Evolutionary conservation across 2,113 vertebrate genomes (phyloP).

Genomic region (Lagopus muta): DNA sequence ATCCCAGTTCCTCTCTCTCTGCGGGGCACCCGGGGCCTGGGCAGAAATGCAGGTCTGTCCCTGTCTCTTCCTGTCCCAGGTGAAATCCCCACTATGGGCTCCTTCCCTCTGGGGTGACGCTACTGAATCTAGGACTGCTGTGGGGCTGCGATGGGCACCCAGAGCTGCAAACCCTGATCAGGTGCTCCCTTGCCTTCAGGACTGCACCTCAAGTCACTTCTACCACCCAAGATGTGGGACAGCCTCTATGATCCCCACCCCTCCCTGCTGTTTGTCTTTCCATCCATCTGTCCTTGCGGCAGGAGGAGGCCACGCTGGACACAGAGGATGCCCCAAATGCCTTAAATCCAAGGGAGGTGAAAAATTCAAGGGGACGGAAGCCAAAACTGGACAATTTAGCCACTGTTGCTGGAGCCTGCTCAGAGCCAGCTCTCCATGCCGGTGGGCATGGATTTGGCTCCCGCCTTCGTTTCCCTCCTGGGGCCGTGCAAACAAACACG

Average conservation of each 20-base stretch:
- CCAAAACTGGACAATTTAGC: not conserved
- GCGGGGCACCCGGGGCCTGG: not conserved
- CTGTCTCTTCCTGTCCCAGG: not conserved
- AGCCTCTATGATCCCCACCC: not conserved
- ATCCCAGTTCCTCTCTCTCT: not conserved
- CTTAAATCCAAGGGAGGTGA: not conserved
- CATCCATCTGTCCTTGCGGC: not conserved
- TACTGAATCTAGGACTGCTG: not conserved
- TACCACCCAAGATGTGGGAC: not conserved
- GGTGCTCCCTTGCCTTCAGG: not conserved
- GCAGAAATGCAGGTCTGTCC: not conserved
- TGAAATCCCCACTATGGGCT: not conserved
- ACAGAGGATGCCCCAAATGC: fast-evolving
- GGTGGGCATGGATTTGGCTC: not conserved
- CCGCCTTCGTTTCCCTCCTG: not conserved
- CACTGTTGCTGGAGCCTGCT: not conserved
- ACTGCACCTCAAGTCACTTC: not conserved
- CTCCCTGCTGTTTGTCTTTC: not conserved
- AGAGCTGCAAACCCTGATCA: not conserved
- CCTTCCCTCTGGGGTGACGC: fast-evolving
- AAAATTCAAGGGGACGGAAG: not conserved
- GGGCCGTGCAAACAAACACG: fast-evolving
- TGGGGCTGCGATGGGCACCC: not conserved
- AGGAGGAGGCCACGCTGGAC: fast-evolving
- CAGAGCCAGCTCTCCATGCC: not conserved